phyloP scores from a whole-genome alignment of 1,140 invertebrate species.

The Drosophila busckii region DNA sequence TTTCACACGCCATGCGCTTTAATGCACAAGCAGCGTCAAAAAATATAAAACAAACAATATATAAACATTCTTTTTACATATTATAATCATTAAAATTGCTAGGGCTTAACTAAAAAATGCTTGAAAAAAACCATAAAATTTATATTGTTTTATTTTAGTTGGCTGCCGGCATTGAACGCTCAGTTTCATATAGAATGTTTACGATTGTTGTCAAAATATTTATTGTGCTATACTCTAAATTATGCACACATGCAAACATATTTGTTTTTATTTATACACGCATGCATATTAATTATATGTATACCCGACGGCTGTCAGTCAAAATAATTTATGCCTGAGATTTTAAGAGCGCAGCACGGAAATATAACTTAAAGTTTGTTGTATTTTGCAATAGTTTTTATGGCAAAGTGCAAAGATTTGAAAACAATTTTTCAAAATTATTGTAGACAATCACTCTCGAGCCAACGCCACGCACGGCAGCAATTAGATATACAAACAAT shows the following conservation, averaged over 20 bases:
- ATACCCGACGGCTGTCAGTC: conserved; percentile 46
- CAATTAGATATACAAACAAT: conserved; percentile 1
- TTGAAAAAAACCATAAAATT: conserved; percentile 5
- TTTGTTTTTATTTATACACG: conserved; percentile 8
- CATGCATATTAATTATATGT: conserved; percentile 33
- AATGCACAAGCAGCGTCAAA: conserved; percentile 10
- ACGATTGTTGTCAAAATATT: conserved; percentile 15
- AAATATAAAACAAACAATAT: background rate
- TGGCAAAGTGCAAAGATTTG: conserved; percentile 50
- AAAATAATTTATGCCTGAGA: conserved; percentile 48
- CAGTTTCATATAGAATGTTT: conserved; percentile 17
- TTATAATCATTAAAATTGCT: conserved; percentile 9
- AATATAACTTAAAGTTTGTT: conserved; percentile 56
- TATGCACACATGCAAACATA: conserved; percentile 1
- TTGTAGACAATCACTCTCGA: conserved; percentile 56
- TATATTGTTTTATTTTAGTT: conserved; percentile 1
- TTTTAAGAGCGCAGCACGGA: conserved; percentile 38
- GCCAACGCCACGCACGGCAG: conserved; percentile 46
- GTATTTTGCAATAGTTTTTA: conserved; percentile 1
- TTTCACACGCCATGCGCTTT: too few species aligned
- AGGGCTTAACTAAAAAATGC: conserved; percentile 4
- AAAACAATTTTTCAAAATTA: conserved; percentile 62
- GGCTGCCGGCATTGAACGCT: conserved; percentile 6
- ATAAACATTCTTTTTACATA: conserved; percentile 7
- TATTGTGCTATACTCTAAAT: conserved; percentile 4